These are phyloP conservation scores for Gnathonemus echidnorhynchus DNA, from an alignment of 2,113 vertebrate species.

Conservation along the genomic window DNA sequence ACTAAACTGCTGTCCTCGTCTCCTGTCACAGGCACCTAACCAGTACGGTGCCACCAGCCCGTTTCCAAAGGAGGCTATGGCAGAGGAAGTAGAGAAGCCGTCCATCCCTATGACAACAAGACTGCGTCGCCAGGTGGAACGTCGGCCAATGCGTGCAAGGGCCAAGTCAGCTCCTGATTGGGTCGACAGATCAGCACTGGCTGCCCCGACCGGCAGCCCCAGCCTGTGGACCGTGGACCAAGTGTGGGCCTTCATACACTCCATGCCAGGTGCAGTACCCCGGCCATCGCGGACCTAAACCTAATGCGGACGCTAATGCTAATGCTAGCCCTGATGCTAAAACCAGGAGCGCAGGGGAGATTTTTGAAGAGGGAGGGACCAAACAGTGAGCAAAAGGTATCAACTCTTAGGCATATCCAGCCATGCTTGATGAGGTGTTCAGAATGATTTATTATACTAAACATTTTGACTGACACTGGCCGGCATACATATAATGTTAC, in stretches of 20 bases:
- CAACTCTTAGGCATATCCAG: too few relatives aligned
- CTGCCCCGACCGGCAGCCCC: conserved; percentile 70
- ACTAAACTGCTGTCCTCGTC: neutral
- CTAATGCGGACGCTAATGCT: neutral
- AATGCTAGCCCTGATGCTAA: neutral
- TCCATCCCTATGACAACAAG: conserved; percentile 76
- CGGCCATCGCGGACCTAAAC: neutral
- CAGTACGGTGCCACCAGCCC: conserved; percentile 28
- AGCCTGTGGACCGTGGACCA: conserved; percentile 90
- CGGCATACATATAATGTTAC: too few relatives aligned
- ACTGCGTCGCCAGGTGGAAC: conserved; percentile 72
- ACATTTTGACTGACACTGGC: too few relatives aligned
- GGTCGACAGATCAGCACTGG: conserved; percentile 50
- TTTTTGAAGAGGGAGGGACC: too few relatives aligned
- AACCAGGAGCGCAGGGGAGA: too few relatives aligned
- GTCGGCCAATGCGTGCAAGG: conserved; percentile 49
- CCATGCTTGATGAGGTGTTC: too few relatives aligned
- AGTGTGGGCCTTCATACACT: conserved; percentile 86
- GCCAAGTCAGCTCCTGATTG: conserved; percentile 67
- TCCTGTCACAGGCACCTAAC: neutral
- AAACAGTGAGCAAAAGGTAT: too few relatives aligned
- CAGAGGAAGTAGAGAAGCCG: conserved; percentile 60
- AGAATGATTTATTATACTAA: too few relatives aligned
- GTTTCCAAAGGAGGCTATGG: conserved; percentile 52
- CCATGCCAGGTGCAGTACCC: conserved; percentile 71